phyloP scores from a whole-genome alignment of 1,140 invertebrate genomes.

The Zeugodacus cucurbitae region DNA sequence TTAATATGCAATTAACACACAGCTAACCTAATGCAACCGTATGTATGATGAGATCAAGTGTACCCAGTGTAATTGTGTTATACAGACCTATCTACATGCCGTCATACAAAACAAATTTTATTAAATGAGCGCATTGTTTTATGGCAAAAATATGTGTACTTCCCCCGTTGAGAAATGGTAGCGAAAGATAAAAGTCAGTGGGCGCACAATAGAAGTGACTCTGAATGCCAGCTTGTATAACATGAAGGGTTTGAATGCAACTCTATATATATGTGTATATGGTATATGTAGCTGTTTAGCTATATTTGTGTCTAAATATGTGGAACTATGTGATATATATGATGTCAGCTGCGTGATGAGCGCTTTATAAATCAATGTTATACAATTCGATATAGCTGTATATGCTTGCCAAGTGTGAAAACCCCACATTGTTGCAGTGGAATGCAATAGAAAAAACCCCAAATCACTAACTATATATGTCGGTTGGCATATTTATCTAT shows the following conservation, averaged over 20 bases:
- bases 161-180: background rate
- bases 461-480: background rate
- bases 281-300: background rate
- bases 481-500: background rate
- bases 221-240: background rate
- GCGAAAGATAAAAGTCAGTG: background rate
- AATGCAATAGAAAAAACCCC: background rate
- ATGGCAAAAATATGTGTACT: background rate
- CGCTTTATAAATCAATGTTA: no score
- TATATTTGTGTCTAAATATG: background rate
- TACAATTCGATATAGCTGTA: background rate
- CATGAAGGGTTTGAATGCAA: no score
- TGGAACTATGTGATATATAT: background rate
- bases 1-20: background rate
- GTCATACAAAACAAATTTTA: background rate
- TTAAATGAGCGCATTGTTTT: background rate
- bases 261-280: background rate
- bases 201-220: background rate
- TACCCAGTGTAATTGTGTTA: background rate
- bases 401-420: background rate
- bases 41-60: background rate
- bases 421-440: background rate
- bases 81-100: background rate
- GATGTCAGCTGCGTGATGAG: no score
- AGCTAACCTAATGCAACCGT: background rate